Evolutionary conservation across 2,113 vertebrate species (phyloP).

Genomic region (Laterallus jamaicensis): DNA sequence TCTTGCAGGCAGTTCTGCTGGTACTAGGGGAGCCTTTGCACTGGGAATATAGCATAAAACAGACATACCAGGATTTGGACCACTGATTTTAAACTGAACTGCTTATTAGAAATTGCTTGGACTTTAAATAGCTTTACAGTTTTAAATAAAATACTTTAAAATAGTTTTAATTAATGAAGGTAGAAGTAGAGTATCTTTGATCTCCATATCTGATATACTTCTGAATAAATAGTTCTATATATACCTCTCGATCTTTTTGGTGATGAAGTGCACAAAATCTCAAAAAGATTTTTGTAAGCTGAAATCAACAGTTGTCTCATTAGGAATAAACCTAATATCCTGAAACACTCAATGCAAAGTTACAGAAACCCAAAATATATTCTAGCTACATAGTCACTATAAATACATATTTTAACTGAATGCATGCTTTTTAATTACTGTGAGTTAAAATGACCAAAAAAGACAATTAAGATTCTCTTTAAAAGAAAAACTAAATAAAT

Average conservation of each 20-base stretch:
- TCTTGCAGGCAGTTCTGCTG: neutral
- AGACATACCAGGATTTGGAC: neutral
- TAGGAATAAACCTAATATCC: constrained; percentile 59
- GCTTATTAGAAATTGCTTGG: constrained; percentile 32
- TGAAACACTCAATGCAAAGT: constrained; percentile 54
- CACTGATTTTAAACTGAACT: constrained; percentile 6
- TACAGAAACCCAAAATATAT: constrained; percentile 58
- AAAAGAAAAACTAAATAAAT: constrained; percentile 75
- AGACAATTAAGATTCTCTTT: constrained; percentile 53
- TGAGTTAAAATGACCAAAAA: constrained; percentile 34
- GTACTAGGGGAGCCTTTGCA: neutral
- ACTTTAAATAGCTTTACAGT: constrained; percentile 59
- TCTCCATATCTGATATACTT: constrained; percentile 65
- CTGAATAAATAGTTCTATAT: constrained; percentile 80
- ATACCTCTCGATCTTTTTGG: constrained; percentile 69
- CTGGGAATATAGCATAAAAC: neutral
- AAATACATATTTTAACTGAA: constrained; percentile 55
- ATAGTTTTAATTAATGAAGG: constrained; percentile 73
- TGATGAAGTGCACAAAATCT: constrained; percentile 59
- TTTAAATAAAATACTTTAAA: constrained; percentile 73
- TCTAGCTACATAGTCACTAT: constrained; percentile 49
- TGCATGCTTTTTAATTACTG: constrained; percentile 56
- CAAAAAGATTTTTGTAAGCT: constrained; percentile 24
- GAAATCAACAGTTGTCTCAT: constrained; percentile 60
- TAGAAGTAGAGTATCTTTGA: constrained; percentile 68